Evolutionary conservation across 1,140 invertebrate species (phyloP), one percentile per base, ranked within the genome.

Genomic region (Pachypeltis micranthus): DNA sequence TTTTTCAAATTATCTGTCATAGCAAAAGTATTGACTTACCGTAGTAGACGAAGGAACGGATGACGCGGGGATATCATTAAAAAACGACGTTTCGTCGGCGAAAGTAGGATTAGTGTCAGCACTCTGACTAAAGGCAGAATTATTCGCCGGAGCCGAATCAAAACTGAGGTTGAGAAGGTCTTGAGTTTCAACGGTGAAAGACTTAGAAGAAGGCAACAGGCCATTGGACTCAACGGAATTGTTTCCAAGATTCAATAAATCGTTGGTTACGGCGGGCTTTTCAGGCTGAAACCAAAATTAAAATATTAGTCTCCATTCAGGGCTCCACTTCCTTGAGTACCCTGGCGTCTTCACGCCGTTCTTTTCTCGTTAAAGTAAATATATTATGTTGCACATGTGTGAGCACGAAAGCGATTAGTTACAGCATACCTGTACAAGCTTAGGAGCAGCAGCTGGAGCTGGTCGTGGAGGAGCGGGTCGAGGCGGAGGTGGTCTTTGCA

Each of bases 391-490:
- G n/a, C n/a, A n/a, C n/a, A n/a, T n/a, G n/a, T n/a, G n/a, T n/a
- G n/a, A n/a, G n/a, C n/a, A n/a, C n/a, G n/a, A n/a, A n/a, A n/a
- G n/a, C n/a, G n/a, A n/a, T n/a, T n/a, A n/a, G n/a, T n/a, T n/a
- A n/a, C n/a, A n/a, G n/a, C n/a, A n/a, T n/a, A n/a, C n/a, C n/a
- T n/a, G n/a, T n/a, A n/a, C n/a, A n/a, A n/a, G n/a, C n/a, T n/a
- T n/a, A n/a, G n/a, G n/a, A n/a, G n/a, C n/a, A n/a, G n/a, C n/a
- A 24, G 63, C 26, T 21, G 66, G 61, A 1, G 55, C 61, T 21
- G 68, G 67, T 54, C 68, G 62, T 16, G 67, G 67, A 23, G 66
- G 65, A 10, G 23, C 61, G 12, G 66, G 63, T 59, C 65, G 56
- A n/a, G 64, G 62, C 19, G 69, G 67, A 21, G 68, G 61, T 14